Evolutionary conservation across 2,797 vertebrate genomes (phyloP), one percentile per base, ranked within the genome.

Genomic region (Synanceia verrucosa): DNA sequence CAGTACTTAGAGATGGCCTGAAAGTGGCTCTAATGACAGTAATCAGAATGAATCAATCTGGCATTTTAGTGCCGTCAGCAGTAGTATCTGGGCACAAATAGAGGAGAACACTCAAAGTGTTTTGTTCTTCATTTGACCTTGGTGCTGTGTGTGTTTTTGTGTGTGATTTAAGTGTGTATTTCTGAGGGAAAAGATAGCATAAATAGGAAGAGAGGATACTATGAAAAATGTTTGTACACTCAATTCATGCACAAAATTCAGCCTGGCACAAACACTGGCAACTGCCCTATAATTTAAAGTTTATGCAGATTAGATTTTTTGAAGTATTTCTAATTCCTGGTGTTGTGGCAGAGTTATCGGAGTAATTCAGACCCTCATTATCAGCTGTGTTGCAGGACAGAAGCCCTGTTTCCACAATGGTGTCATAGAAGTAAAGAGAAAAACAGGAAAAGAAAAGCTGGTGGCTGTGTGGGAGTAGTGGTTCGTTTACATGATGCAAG

Each of bases 1-100:
- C 69, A 56, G 83, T 82, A 39, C 24, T 90, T 78, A 76, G 43
- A 63, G 62, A 31, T 62, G 43, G 41, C 33, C 19, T 78, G 53
- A 59, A 37, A 18, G 16, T 61, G 37, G 23, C 59, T 12, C 12
- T 80, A 79, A 92, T 89, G 74, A 80, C 65, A 48, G 79, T 89
- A 60, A 91, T 90, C 78, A 81, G 23, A 41, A 51, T 37, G 51
- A 65, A 78, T 80, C 31, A 60, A 78, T 75, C 70, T 79, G 73
- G 21, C 73, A 13, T 84, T 79, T 86, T 36, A 53, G 31, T 44
- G 8, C 43, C 14, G 50, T 26, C 50, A 73, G 55, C 47, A 63
- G 31, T 19, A 28, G n/a, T 26, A 41, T 9, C 19, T 61, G 69
- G 55, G 58, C 60, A 31, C 37, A 59, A 78, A 72, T 14, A 64